A percentile compares a stretch with the other conserved stretches of the same genome.
phyloP scores from a whole-genome alignment of 2,113 vertebrate genomes.

The Solea solea region DNA sequence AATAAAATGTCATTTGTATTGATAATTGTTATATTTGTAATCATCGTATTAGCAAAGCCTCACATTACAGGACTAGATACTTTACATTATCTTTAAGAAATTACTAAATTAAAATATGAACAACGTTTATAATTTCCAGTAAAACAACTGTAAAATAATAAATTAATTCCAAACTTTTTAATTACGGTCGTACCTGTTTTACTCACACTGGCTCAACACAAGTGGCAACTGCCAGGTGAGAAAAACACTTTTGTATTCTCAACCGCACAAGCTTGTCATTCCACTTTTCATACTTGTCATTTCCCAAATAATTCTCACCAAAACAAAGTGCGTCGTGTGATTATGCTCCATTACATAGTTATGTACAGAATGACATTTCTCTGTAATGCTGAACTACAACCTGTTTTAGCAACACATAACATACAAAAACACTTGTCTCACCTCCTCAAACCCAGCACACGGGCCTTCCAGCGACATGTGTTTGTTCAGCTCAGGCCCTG shows the following conservation, averaged over 20 bases:
- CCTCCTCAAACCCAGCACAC: conserved; percentile 94
- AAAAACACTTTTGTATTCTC: conserved; percentile 25
- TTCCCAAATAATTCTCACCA: conserved; percentile 51
- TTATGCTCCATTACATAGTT: conserved; percentile 32
- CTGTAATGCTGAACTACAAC: conserved; percentile 18
- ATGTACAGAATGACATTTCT: conserved; percentile 38
- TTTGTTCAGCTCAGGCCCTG: conserved; percentile 86
- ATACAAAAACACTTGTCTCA: conserved; percentile 64
- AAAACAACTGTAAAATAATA: too few relatives aligned
- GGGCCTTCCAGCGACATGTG: conserved; percentile 88
- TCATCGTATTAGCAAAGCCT: too few relatives aligned
- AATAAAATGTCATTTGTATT: background rate
- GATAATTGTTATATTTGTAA: too few relatives aligned
- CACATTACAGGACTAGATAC: too few relatives aligned
- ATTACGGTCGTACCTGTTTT: background rate
- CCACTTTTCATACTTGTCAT: conserved; percentile 73
- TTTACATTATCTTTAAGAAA: too few relatives aligned
- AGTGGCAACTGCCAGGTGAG: conserved; percentile 7
- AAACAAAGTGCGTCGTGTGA: conserved; percentile 26
- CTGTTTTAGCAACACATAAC: background rate
- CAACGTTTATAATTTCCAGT: too few relatives aligned
- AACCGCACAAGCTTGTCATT: conserved; percentile 61
- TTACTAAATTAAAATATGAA: too few relatives aligned
- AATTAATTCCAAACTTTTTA: too few relatives aligned
- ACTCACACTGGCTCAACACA: conserved; percentile 18